phyloP scores from a whole-genome alignment of 2,888 invertebrate species.

The Andrena chrysosceles region DNA sequence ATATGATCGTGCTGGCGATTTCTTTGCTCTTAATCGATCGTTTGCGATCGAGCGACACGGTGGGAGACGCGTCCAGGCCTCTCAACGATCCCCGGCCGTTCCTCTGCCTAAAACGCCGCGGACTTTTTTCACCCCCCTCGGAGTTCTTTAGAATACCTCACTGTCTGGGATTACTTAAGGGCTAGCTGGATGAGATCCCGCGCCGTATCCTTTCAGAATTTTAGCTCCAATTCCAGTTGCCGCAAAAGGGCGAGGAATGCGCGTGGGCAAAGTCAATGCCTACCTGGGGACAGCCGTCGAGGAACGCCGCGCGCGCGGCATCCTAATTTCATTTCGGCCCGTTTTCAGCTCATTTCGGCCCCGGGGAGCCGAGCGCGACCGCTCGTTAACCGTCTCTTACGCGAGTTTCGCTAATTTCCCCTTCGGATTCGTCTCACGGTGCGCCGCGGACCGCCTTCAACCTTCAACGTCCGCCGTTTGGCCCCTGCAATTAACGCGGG shows the following conservation, averaged over 20 bases:
- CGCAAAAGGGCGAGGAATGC: slow-evolving; percentile 69
- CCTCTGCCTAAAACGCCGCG: slow-evolving; percentile 20
- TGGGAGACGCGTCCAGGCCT: neutral
- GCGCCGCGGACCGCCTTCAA: slow-evolving; percentile 5
- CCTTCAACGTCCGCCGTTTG: neutral
- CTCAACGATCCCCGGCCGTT: neutral
- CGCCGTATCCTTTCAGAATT: slow-evolving; percentile 59
- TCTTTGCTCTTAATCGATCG: slow-evolving; percentile 14
- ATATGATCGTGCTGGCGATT: neutral
- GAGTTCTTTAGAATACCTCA: slow-evolving; percentile 39
- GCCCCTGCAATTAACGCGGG: slow-evolving; percentile 17
- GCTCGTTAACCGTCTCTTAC: slow-evolving; percentile 21
- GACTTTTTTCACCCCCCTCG: slow-evolving; percentile 25
- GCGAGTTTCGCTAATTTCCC: slow-evolving; percentile 29
- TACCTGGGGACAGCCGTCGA: slow-evolving; percentile 52
- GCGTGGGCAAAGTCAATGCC: slow-evolving; percentile 60
- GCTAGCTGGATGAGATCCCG: slow-evolving; percentile 44
- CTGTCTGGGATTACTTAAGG: slow-evolving; percentile 45
- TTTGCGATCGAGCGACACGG: slow-evolving; percentile 10
- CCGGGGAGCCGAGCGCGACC: slow-evolving; percentile 15
- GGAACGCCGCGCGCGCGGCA: slow-evolving; percentile 57
- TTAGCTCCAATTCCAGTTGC: slow-evolving; percentile 60
- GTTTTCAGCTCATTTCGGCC: slow-evolving; percentile 46
- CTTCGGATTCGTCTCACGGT: slow-evolving; percentile 15
- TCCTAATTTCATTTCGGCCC: slow-evolving; percentile 66